These are phyloP conservation scores for Coracias cyanogaster DNA, from an alignment of 2,797 vertebrate species.

Conservation along the genomic window DNA sequence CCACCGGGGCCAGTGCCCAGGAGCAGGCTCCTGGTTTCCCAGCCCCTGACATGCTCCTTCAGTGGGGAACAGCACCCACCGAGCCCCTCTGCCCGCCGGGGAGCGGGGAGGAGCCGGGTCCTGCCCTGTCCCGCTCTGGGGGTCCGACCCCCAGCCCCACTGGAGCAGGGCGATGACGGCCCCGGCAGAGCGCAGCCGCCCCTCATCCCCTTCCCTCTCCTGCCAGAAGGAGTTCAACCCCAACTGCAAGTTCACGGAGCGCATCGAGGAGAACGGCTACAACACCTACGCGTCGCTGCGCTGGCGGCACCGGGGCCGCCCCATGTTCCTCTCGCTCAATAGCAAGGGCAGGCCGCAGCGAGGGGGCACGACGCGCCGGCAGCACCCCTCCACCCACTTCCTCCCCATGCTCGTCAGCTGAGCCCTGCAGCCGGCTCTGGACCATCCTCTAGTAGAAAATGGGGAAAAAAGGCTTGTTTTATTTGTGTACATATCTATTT, in stretches of 20 bases:
- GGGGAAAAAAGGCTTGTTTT: background rate
- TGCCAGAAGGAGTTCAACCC: constrained; percentile 88
- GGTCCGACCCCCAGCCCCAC: background rate
- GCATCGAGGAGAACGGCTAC: constrained; percentile 95
- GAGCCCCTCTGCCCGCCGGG: background rate
- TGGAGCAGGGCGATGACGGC: background rate
- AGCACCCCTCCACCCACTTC: constrained; percentile 93
- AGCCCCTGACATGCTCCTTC: background rate
- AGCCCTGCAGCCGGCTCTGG: background rate
- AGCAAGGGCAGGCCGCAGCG: constrained; percentile 83
- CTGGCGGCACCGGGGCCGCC: constrained; percentile 88
- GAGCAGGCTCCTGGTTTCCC: background rate
- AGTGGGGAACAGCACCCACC: background rate
- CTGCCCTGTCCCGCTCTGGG: background rate
- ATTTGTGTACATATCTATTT: constrained; percentile 32
- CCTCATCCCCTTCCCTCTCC: constrained; percentile 38
- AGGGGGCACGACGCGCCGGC: constrained; percentile 85
- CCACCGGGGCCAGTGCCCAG: fast-evolving
- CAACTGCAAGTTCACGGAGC: constrained; percentile 93
- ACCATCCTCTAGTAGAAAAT: background rate
- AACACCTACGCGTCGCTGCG: constrained; percentile 91
- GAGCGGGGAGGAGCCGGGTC: background rate
- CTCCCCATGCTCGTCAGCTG: constrained; percentile 90
- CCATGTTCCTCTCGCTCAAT: constrained; percentile 93
- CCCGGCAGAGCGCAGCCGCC: background rate